Base-by-base conservation (phyloP, 2,113 vertebrate species). In the Carassius carassius region DNA sequence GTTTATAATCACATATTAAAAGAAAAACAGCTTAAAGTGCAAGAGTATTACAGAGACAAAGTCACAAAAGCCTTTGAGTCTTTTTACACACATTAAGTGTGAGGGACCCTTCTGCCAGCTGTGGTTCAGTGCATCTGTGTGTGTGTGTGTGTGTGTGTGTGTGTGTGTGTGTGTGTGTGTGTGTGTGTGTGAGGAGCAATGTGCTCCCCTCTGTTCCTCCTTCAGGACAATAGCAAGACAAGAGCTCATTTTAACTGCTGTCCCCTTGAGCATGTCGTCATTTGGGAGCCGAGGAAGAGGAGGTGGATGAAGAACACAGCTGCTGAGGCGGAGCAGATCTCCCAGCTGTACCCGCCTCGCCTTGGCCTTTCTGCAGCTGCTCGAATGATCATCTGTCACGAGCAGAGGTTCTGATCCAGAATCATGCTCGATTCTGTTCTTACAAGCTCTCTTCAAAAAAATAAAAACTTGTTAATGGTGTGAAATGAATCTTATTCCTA, bases 261-360 rank as follows among this genome's bases (percentile, higher is more conserved):
- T 72, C 78, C 85, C 87, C 86, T 67, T 41, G 25, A 81, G 86
- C 85, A 25, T 44, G 60, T 44, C 14, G 21, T 41, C 19, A 82
- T 77, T 81, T 29, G 58, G 58, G 13, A n/a, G 65, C 62, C 13
- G 81, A 84, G 67, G 79, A 74, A 29, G 29, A 29, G 29, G 29
- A 29, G 29, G 29, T 29, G 29, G 29, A 29, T 29, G 29, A 29
- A 29, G 29, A 84, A 81, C 92, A 63, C 91, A 92, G 89, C 91
- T 92, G 90, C 86, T 81, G 89, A 78, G 51, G 83, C 56, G 19
- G 29, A 86, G 89, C 84, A 77, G 51, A 78, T 87, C 78, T 85
- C 79, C 79, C 91, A 93, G 92, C 91, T 92, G 92, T 84, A 89
- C 77, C 84, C 77, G 23, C 82, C 47, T 84, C 77, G 88, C 49